Base-by-base conservation (phyloP, 2,797 vertebrate genomes). In the Apogon hyalosoma region DNA sequence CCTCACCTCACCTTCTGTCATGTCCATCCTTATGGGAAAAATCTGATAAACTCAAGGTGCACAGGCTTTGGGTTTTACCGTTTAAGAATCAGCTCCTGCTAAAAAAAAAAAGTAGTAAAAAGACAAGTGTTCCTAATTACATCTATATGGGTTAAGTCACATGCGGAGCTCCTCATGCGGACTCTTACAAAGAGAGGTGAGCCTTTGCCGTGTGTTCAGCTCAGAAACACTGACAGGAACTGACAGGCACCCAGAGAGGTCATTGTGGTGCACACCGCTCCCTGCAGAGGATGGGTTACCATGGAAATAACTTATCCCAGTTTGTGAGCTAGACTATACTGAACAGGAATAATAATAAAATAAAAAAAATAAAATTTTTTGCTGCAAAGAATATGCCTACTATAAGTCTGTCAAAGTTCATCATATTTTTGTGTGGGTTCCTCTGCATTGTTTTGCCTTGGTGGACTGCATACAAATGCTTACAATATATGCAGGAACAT, bases 161-260 rank as follows among this genome's bases (percentile, higher is more conserved):
- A 16, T 38, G 42, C 63, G 50, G 41, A 55, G 57, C 43, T 33
- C 66, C 65, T 73, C n/a, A 24, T 2, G 50, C 43, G 71, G 47
- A 55, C 43, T 28, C 57, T 19, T 63, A 45, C 46, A 63, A 18
- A 21, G 43, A 63, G 75, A 82, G 74, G 80, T 71, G 77, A 84
- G 47, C 39, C 68, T 62, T 49, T 64, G 24, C 74, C 54, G 73
- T 40, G 61, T 68, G 77, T 62, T 84, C 76, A 14, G 74, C 79
- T 69, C 57, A 68, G 56, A 75, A 80, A 83, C 80, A 18, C 77
- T 88, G 87, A 90, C 81, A 64, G 62, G 85, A 90, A 61, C 73
- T 84, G 90, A 90, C 83, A 78, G 21, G 79, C 70, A 31, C 73
- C 79, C 73, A 58, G 57, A 68, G 85, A 77, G 88, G 88, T 90